Conservation (phyloP, 2,797 vertebrate genomes). For the Hippocampus kuda region DNA sequence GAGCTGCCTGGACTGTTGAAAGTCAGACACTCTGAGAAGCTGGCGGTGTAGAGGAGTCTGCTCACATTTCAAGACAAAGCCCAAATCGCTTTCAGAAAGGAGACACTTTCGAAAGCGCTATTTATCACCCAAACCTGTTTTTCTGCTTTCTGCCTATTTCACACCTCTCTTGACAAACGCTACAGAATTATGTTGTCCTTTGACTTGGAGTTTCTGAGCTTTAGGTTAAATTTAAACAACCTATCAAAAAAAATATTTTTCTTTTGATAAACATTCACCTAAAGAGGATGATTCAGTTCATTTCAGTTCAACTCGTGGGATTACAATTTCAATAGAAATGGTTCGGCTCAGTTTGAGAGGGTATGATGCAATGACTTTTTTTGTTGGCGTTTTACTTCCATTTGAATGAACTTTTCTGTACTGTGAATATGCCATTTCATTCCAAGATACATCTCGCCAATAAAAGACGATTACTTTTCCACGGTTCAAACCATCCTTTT, state of each 20-base stretch:
- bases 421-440: no score
- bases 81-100: conserved; percentile 55
- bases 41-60: conserved; percentile 37
- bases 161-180: conserved; percentile 34
- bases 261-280: background rate
- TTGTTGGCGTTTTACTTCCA: no score
- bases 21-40: conserved; percentile 50
- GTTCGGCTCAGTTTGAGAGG: no score
- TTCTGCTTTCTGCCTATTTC: conserved; percentile 41
- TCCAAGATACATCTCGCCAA: no score
- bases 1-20: conserved; percentile 22
- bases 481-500: no score
- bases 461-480: no score
- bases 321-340: no score
- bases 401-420: no score
- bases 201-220: conserved; percentile 3
- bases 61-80: conserved; percentile 63
- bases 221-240: background rate
- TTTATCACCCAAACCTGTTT: conserved; percentile 60
- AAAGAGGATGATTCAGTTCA: no score
- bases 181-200: conserved; percentile 13
- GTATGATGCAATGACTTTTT: no score
- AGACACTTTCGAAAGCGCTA: conserved; percentile 55
- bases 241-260: background rate
- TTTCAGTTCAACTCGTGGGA: no score